Evolutionary conservation across 2,888 invertebrate genomes (phyloP).

Genomic region (Omphaloscelis lunosa): DNA sequence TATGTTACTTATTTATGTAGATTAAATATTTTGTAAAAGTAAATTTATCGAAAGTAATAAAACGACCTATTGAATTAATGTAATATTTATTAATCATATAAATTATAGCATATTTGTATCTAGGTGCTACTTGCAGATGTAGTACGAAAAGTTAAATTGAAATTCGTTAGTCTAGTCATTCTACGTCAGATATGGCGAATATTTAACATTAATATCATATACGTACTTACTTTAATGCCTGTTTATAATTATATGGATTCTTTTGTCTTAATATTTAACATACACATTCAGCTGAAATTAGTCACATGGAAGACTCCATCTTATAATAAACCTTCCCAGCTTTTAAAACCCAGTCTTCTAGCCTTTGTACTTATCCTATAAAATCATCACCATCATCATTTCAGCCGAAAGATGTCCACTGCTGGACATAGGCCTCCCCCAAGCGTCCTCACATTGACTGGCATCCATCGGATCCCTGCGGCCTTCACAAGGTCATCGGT

Average conservation of each 20-base stretch:
- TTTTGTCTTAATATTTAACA: conserved; percentile 25
- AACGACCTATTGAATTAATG: conserved; percentile 66
- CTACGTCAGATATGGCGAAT: conserved; percentile 53
- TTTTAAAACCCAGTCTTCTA: conserved; percentile 1
- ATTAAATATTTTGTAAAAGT: conserved; percentile 63
- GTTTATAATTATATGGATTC: conserved; percentile 8
- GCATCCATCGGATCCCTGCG: not conserved
- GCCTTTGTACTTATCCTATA: conserved; percentile 10
- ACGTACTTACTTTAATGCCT: conserved; percentile 57
- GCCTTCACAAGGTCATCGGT: not conserved
- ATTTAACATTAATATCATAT: conserved; percentile 54
- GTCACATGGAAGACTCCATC: not conserved
- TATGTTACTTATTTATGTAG: conserved; percentile 60
- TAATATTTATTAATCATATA: conserved; percentile 66
- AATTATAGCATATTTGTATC: conserved; percentile 66
- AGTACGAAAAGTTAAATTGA: conserved; percentile 55
- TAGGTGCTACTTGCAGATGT: conserved; percentile 61
- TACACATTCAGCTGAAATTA: conserved; percentile 21
- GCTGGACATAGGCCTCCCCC: not conserved
- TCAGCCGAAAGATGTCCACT: not conserved
- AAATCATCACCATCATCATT: not conserved
- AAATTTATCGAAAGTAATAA: conserved; percentile 66
- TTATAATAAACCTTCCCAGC: conserved; percentile 3
- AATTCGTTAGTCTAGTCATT: conserved; percentile 67
- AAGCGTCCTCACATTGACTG: not conserved